Evolutionary conservation across 1,140 invertebrate species (phyloP), one percentile per base, ranked within the genome.

Genomic region (Rhopalosiphum padi): DNA sequence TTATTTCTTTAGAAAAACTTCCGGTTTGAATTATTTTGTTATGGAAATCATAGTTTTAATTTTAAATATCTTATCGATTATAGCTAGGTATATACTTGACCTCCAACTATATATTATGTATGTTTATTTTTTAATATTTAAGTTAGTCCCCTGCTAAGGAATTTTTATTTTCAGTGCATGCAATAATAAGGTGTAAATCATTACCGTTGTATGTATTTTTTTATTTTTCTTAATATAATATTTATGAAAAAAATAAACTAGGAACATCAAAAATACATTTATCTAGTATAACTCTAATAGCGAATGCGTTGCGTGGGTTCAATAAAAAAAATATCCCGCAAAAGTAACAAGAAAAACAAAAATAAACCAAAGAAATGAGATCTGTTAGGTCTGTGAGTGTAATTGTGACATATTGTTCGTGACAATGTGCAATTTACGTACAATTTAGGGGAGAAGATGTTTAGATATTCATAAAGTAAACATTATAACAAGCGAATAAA

Each of bases 331-430:
- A 43, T 41, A 46, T 37, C 2, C 22, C 22, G 9, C 77, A 83
- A 83, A 85, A 41, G 25, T 86, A 83, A 86, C 85, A 43, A 37
- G 35, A 89, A 1, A 89, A 53, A 88, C 87, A 35, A 53, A 88
- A 88, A 88, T 35, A 35, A 48, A 53, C 35, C 43, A 23, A n/a
- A 51, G 9, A 21, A 89, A 53, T 89, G 22, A n/a, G 87, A 89
- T 89, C 48, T 53, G n/a, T 18, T 9, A 4, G 18, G 68, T 22
- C 22, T 41, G 18, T 9, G 68, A 25, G 68, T 48, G 90, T 92
- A 83, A 92, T 92, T 92, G 90, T 51, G 77, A 51, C 90, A 53
- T 35, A 92, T 92, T 92, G 90, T 92, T 83, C 60, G 43, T 51
- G 90, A 92, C 91, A 85, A 92, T 85, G 48, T 53, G 82, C 91